Conservation (phyloP, 1,140 invertebrate genomes). For the Megalopta genalis region DNA sequence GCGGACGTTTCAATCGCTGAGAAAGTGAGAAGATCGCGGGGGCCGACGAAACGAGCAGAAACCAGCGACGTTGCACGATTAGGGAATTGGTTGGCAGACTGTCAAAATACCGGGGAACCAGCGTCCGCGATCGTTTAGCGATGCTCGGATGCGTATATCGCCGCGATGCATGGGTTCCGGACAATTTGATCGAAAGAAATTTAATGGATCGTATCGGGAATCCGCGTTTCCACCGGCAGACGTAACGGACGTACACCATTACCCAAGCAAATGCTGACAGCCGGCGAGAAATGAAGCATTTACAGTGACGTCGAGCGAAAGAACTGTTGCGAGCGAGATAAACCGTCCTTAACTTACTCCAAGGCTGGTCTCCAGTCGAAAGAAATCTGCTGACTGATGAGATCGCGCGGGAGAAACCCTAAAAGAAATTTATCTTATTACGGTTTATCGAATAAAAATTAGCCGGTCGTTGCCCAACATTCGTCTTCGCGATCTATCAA, state of each 20-base stretch:
- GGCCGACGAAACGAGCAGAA: neutral
- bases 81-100: neutral
- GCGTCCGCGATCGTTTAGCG: neutral
- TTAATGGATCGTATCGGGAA: slow-evolving; percentile 24
- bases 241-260: slow-evolving; percentile 58
- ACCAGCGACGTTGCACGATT: neutral
- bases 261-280: slow-evolving; percentile 57
- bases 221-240: slow-evolving; percentile 9
- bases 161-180: slow-evolving; percentile 16
- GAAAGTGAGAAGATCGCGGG: neutral
- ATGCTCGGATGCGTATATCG: slow-evolving; percentile 7
- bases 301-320: slow-evolving; percentile 23
- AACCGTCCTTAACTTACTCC: neutral
- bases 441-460: neutral
- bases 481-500: no score
- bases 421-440: neutral
- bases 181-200: slow-evolving; percentile 24
- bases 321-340: slow-evolving; percentile 4
- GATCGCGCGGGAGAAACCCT: neutral
- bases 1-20: neutral
- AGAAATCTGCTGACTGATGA: neutral
- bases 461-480: neutral
- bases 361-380: neutral
- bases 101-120: neutral
- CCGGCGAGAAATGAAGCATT: slow-evolving; percentile 48